These are phyloP conservation scores for Protaetia brevitarsis DNA, from an alignment of 1,140 invertebrate genomes.

Conservation along the genomic window DNA sequence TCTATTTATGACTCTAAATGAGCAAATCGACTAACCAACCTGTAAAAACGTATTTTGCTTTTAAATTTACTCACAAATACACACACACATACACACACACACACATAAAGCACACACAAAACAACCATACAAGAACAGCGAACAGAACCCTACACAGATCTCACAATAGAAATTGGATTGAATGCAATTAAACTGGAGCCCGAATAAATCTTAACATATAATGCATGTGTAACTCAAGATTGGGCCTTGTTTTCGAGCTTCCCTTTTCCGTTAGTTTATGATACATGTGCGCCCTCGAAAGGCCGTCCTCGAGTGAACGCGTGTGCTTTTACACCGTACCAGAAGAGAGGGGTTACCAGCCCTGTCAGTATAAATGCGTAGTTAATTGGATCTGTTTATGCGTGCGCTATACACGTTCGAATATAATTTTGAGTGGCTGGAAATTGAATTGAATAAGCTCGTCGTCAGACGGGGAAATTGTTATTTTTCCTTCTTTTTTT, in stretches of 20 bases:
- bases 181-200: slow-evolving; percentile 9
- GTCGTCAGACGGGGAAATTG: slow-evolving; percentile 37
- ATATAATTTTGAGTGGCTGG: slow-evolving; percentile 41
- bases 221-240: slow-evolving; percentile 17
- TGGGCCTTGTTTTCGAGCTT: slow-evolving; percentile 13
- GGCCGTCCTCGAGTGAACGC: slow-evolving; percentile 27
- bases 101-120: no score
- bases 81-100: no score
- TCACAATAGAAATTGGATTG: slow-evolving; percentile 21
- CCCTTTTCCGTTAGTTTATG: slow-evolving; percentile 14
- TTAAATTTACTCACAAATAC: no score
- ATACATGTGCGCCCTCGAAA: slow-evolving; percentile 38
- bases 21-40: no score
- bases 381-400: slow-evolving; percentile 42
- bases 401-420: slow-evolving; percentile 38
- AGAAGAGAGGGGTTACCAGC: slow-evolving; percentile 20
- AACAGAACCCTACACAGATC: neutral
- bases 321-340: no score
- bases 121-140: no score
- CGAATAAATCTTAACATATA: slow-evolving; percentile 23
- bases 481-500: slow-evolving; percentile 32
- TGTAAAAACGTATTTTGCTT: no score
- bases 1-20: no score
- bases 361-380: slow-evolving; percentile 40
- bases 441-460: slow-evolving; percentile 39